Conservation (phyloP, 1,140 invertebrate genomes). For the Oncopodura yosiiana region DNA sequence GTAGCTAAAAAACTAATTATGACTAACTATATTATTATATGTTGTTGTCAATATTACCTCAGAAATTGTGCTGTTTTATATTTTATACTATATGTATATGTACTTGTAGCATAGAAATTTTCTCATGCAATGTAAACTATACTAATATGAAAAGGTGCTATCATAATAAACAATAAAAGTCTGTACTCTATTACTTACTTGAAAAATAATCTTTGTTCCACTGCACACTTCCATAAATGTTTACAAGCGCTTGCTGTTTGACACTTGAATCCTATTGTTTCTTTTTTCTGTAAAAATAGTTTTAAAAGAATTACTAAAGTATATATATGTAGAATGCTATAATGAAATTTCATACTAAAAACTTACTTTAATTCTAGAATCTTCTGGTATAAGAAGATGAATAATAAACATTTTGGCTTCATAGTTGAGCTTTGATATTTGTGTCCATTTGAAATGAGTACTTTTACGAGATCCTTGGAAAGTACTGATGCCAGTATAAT, state of each 20-base stretch:
- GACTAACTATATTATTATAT: too few species aligned
- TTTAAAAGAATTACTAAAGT: conserved; percentile 3
- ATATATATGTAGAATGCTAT: not conserved
- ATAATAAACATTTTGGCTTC: conserved; percentile 98
- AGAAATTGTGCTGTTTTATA: too few species aligned
- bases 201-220: conserved; percentile 95
- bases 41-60: too few species aligned
- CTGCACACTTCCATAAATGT: conserved; percentile 89
- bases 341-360: conserved; percentile 11
- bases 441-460: conserved; percentile 89
- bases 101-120: too few species aligned
- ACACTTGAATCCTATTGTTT: conserved; percentile 92
- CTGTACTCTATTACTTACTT: conserved; percentile 87
- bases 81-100: too few species aligned
- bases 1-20: too few species aligned
- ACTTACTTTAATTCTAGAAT: conserved; percentile 53
- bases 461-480: conserved; percentile 87
- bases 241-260: conserved; percentile 77
- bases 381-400: conserved; percentile 55
- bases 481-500: conserved; percentile 85
- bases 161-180: too few species aligned
- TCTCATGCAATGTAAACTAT: too few species aligned
- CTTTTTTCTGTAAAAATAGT: conserved; percentile 72
- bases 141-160: too few species aligned
- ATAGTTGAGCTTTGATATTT: conserved; percentile 91